phyloP scores from a whole-genome alignment of 2,113 vertebrate genomes.

The Neopipo cinnamomea region DNA sequence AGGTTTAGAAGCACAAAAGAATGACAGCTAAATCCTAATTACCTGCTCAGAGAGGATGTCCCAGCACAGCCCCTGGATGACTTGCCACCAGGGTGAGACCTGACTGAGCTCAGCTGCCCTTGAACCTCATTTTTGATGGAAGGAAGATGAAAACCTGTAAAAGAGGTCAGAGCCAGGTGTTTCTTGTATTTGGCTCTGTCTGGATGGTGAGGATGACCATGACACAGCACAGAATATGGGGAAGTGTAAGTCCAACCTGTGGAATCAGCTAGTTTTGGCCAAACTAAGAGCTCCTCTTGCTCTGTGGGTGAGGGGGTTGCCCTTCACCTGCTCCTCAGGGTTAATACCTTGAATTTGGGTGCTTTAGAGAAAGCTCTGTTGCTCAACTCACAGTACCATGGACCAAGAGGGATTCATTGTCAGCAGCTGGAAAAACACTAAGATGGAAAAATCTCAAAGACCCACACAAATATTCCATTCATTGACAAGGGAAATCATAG shows the following conservation, averaged over 20 bases:
- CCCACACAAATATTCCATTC: background rate
- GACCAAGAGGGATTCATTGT: background rate
- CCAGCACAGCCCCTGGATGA: background rate
- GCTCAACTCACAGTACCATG: background rate
- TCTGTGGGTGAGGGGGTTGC: background rate
- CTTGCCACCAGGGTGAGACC: background rate
- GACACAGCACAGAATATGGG: background rate
- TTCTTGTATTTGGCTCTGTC: background rate
- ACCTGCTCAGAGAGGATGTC: background rate
- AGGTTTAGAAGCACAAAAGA: background rate
- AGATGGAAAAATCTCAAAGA: background rate
- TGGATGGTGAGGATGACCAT: background rate
- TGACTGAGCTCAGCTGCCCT: background rate
- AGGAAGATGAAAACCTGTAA: background rate
- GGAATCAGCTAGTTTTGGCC: background rate
- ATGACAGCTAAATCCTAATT: background rate
- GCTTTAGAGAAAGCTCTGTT: background rate
- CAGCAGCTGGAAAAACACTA: background rate
- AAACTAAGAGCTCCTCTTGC: background rate
- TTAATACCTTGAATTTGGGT: background rate
- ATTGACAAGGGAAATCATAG: background rate
- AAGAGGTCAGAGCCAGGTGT: background rate
- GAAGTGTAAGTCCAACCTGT: background rate
- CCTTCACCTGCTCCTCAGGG: background rate
- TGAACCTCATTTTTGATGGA: background rate